Evolutionary conservation across 2,797 vertebrate species (phyloP), one percentile per base, ranked within the genome.

Genomic region (Epinephelus awoara): DNA sequence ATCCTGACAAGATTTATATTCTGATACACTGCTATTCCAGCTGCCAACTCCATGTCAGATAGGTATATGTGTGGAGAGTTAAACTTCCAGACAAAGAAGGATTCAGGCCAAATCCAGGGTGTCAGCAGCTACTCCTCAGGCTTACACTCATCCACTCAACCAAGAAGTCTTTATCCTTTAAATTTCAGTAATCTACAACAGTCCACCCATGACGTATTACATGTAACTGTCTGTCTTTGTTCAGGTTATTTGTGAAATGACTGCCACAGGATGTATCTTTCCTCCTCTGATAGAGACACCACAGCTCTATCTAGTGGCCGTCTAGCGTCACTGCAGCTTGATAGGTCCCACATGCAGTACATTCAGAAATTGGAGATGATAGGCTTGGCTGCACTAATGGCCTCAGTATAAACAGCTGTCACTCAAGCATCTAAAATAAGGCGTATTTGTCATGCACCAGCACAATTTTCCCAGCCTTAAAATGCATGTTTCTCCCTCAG

Each of bases 221-320:
- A 12, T 51, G 12, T 51, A 55, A 38, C 17, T 57, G 64, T 75
- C 18, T 61, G 4, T 64, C 29, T 25, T 6, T 18, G 21, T 21
- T 18, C 5, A 62, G 69, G 18, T 67, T 15, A 12, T 44, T 34
- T 56, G 10, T 73, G 5, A 50, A 75, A 56, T 46, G 1, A 79
- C 56, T 55, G 44, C 11, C 50, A 6, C 8, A 9, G 67, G 40
- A 58, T 70, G n/a, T 17, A n/a, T 63, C 23, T 66, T 17, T 49
- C 3, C 7, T 56, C 9, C 3, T 15, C n/a, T 50, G 58, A 83
- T 49, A 42, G 57, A 83, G 59, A 84, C 29, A 5, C 83, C 21
- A 82, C 86, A 88, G 50, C 90, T 57, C 86, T 77, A 90, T 91
- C 94, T 92, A 83, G 92, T 94, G 94, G 90, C 6, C 1, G 2